Base-by-base conservation (phyloP, 2,888 invertebrate genomes). In the Metacarcinus magister region DNA sequence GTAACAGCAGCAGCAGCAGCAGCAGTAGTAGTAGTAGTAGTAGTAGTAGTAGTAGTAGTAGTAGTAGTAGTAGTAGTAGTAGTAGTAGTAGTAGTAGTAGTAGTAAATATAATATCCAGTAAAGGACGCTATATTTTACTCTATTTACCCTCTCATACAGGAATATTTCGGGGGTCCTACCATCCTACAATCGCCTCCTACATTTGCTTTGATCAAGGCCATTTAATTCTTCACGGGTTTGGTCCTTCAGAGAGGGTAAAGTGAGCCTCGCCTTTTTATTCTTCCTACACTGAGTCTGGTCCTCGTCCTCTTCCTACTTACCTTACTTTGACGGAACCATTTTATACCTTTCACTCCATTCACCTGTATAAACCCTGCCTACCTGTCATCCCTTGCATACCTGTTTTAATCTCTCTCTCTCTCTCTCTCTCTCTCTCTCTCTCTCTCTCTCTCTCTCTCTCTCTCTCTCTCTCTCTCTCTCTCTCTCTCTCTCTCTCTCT, bases 131-230 rank as follows among this genome's bases (percentile, higher is more conserved):
- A 13, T 87, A 16, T 87, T 32, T 87, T 32, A n/a, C n/a, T n/a
- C n/a, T n/a, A n/a, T n/a, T n/a, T n/a, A n/a, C 75, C 75, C 87
- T 39, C 39, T 32, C 13, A 10, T 87, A 39, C 32, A 32, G 10
- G 87, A 87, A 32, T 16, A 87, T 87, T 87, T 87, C 16, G 32
- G 5, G 13, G 32, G 16, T 16, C 5, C 39, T 87, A 8, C 87
- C 87, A 87, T 32, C 8, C 87, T 87, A 16, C 32, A 87, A 87
- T 87, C 32, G 87, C 87, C 13, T 87, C 87, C 39, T 16, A 32
- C 32, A 16, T 87, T 87, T 87, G 87, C 87, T 87, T 87, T 87
- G 87, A 87, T 87, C 87, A 87, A 39, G 8, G 87, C 39, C 87
- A 87, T 87, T 32, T 87, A 87, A 87, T 87, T 87, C 87, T 87